These are phyloP conservation scores for Poeciliopsis turrubarensis DNA, from an alignment of 2,113 vertebrate species.

Conservation along the genomic window DNA sequence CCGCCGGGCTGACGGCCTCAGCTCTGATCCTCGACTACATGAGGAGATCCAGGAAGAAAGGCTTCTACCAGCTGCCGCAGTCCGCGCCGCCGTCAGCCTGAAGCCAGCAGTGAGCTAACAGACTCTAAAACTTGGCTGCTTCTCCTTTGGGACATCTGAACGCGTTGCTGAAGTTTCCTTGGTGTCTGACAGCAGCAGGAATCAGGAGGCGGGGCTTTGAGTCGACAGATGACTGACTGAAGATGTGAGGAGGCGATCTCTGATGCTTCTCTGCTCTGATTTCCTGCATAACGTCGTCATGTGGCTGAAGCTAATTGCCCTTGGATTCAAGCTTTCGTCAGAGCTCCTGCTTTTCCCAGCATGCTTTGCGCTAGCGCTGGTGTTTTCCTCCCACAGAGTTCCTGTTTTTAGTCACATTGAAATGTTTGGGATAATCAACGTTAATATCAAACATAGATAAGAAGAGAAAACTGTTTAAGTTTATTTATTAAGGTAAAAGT, in stretches of 20 bases:
- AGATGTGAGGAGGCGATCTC: not conserved
- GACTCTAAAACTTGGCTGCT: not conserved
- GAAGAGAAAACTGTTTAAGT: no score
- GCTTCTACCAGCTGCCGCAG: constrained; percentile 73
- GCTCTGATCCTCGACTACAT: constrained; percentile 58
- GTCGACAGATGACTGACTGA: not conserved
- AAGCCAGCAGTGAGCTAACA: not conserved
- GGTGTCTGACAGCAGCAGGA: not conserved
- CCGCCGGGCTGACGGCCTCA: constrained; percentile 20
- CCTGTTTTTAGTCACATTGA: no score
- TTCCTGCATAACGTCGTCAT: not conserved
- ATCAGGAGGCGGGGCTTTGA: not conserved
- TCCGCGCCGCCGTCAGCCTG: constrained; percentile 40
- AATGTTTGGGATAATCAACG: no score
- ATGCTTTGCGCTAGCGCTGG: not conserved
- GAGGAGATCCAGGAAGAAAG: constrained; percentile 71
- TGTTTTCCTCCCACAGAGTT: not conserved
- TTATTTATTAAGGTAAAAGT: no score
- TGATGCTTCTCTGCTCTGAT: not conserved
- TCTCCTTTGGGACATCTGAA: not conserved
- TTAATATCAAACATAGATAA: no score
- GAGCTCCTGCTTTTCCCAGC: not conserved
- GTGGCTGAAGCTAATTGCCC: not conserved
- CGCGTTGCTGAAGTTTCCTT: not conserved
- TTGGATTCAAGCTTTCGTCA: not conserved